Evolutionary conservation across 1,140 invertebrate genomes (phyloP).

Genomic region (Sitophilus oryzae): DNA sequence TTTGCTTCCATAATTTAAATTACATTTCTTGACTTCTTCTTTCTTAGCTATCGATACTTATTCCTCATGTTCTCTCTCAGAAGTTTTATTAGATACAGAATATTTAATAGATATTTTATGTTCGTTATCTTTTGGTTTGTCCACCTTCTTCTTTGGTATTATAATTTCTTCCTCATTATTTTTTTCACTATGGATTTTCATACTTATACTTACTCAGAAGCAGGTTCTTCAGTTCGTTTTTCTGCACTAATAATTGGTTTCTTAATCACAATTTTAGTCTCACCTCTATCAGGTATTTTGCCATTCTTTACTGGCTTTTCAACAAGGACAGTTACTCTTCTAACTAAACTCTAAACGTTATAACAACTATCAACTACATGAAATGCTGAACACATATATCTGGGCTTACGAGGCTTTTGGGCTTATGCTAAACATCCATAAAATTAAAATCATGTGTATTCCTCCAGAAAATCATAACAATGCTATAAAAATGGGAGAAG

Average conservation of each 20-base stretch:
- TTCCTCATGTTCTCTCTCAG: conserved; percentile 5
- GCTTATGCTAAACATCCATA: no score
- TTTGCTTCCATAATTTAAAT: conserved; percentile 21
- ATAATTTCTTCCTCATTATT: not conserved
- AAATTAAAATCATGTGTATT: no score
- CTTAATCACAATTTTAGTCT: conserved; percentile 25
- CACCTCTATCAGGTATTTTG: conserved; percentile 34
- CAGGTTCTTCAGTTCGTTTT: conserved; percentile 11
- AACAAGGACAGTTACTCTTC: conserved; percentile 19
- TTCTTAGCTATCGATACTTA: not conserved
- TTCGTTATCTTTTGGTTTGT: conserved; percentile 2
- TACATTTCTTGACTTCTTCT: conserved; percentile 20
- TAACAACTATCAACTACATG: no score
- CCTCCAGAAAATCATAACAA: no score
- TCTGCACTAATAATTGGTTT: conserved; percentile 41
- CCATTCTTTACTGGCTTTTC: conserved; percentile 48
- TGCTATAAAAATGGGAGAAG: no score
- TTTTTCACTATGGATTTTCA: conserved; percentile 12
- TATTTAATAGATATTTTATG: conserved; percentile 24
- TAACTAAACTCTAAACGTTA: no score
- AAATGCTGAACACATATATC: no score
- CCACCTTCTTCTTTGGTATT: conserved; percentile 14
- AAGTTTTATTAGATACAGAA: not conserved
- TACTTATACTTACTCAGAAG: conserved; percentile 8
- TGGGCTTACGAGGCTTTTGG: no score